Evolutionary conservation across 1,140 invertebrate genomes (phyloP).

Genomic region (Dendrolimus kikuchii): DNA sequence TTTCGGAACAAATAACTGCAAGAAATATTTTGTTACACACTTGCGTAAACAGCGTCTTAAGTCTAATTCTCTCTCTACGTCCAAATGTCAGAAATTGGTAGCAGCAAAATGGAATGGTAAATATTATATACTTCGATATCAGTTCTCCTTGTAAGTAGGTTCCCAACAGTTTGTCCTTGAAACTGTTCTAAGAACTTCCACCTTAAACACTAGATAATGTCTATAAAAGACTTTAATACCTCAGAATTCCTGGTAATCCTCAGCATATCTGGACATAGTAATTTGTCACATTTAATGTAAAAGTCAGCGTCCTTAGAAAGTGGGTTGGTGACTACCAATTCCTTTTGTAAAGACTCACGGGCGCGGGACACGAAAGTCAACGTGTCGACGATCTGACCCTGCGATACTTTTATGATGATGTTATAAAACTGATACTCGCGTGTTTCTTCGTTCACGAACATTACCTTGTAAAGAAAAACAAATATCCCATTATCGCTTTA

Average conservation of each 20-base stretch:
- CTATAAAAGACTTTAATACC: slow-evolving; percentile 19
- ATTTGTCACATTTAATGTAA: slow-evolving; percentile 28
- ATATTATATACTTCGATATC: too few species aligned
- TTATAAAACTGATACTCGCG: slow-evolving; percentile 58
- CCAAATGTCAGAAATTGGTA: too few species aligned
- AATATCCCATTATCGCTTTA: background rate
- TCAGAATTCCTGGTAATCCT: slow-evolving; percentile 43
- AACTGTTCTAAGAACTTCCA: too few species aligned
- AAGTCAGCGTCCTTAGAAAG: slow-evolving; percentile 34
- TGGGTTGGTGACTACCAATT: slow-evolving; percentile 42
- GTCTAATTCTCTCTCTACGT: too few species aligned
- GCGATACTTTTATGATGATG: slow-evolving; percentile 32
- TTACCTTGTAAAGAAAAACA: slow-evolving; percentile 29
- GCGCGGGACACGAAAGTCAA: slow-evolving; percentile 41
- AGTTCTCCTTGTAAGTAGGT: too few species aligned
- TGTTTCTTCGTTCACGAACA: slow-evolving; percentile 45
- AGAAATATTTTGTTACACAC: too few species aligned
- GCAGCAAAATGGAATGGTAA: too few species aligned
- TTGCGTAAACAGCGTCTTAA: too few species aligned
- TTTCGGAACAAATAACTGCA: too few species aligned
- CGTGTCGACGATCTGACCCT: slow-evolving; percentile 43
- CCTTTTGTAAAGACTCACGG: slow-evolving; percentile 41
- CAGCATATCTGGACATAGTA: slow-evolving; percentile 33
- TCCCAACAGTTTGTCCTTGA: too few species aligned
- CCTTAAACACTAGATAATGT: too few species aligned